These are phyloP conservation scores for Phyto melanocephala DNA, from an alignment of 2,888 invertebrate genomes.

Conservation along the genomic window DNA sequence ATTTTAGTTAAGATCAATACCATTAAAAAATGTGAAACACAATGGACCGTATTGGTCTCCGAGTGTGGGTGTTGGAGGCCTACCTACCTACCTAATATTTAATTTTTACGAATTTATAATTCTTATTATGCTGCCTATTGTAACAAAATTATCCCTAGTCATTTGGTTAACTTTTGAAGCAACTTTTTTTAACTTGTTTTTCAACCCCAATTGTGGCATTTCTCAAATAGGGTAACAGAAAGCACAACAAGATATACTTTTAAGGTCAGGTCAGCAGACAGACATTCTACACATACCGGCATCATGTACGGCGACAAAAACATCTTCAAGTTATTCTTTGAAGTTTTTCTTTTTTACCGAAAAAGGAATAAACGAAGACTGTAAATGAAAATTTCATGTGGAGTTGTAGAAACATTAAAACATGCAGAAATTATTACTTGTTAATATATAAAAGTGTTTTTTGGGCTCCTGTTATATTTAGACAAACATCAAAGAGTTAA, in stretches of 20 bases:
- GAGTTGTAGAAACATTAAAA: not conserved
- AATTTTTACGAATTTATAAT: no score
- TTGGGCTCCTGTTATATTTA: constrained; percentile 26
- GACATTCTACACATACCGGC: not conserved
- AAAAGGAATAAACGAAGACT: not conserved
- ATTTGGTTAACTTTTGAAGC: no score
- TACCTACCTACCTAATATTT: no score
- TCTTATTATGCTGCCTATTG: no score
- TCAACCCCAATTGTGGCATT: constrained; percentile 53
- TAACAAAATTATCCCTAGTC: no score
- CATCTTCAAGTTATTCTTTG: constrained; percentile 4
- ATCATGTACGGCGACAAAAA: not conserved
- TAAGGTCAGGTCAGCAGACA: constrained; percentile 21
- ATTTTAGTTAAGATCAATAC: no score
- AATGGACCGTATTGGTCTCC: no score
- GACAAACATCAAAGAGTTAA: constrained; percentile 29
- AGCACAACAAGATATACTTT: constrained; percentile 1
- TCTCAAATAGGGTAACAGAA: constrained; percentile 48
- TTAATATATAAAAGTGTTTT: not conserved
- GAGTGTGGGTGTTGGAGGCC: no score
- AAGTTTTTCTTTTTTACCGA: not conserved
- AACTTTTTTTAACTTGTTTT: constrained; percentile 5
- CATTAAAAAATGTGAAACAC: no score
- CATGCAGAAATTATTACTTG: not conserved
- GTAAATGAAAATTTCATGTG: not conserved